Percentiles rank a stretch among this genome's conserved stretches.
phyloP scores from a whole-genome alignment of 2,888 invertebrate species.

The Trachelus troglodyta region DNA sequence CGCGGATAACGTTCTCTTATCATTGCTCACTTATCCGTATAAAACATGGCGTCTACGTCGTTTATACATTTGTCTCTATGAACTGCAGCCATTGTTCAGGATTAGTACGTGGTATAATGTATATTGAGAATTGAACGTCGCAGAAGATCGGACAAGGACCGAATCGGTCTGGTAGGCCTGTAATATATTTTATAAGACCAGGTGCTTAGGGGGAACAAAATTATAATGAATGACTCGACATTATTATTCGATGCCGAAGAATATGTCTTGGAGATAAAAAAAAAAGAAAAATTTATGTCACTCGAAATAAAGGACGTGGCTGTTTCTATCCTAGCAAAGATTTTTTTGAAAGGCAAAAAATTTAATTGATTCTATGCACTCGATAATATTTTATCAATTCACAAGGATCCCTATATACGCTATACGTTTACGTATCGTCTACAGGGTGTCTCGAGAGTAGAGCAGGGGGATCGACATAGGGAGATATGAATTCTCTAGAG shows the following conservation, averaged over 20 bases:
- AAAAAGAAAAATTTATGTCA: not conserved
- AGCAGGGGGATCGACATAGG: not conserved
- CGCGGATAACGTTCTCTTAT: not conserved
- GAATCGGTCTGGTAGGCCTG: not conserved
- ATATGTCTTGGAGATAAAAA: not conserved
- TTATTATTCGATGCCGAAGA: not conserved
- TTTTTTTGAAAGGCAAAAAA: not conserved
- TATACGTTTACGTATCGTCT: not conserved
- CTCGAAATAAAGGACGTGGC: not conserved
- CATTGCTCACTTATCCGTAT: not conserved
- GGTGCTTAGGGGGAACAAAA: not conserved
- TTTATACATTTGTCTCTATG: not conserved
- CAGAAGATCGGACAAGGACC: not conserved
- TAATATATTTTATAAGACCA: not conserved
- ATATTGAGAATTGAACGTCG: not conserved
- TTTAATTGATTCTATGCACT: not conserved
- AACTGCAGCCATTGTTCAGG: not conserved
- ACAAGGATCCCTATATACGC: not conserved
- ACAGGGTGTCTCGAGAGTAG: not conserved
- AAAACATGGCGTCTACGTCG: not conserved
- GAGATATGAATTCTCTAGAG: not conserved
- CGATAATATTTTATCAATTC: not conserved
- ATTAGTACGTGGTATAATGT: not conserved
- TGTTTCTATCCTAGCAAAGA: not conserved
- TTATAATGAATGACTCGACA: slow-evolving; percentile 1